These are phyloP conservation scores for Hylaeus anthracinus DNA, from an alignment of 1,140 invertebrate species.

Conservation along the genomic window DNA sequence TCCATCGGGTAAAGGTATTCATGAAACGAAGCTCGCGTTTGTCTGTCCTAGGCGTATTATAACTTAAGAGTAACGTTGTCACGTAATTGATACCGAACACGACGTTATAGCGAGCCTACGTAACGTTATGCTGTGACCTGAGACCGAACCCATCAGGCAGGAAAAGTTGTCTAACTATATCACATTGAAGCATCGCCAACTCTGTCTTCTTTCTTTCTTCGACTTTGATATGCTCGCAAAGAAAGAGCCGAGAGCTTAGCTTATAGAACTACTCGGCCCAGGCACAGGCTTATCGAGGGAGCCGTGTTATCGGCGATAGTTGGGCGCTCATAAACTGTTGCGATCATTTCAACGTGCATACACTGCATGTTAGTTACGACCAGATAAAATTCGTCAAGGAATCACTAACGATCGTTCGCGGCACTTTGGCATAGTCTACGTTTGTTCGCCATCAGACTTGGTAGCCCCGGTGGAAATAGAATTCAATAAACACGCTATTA, in stretches of 20 bases:
- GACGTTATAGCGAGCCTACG: background rate
- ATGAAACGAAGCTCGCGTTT: too few species aligned
- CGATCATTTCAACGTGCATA: background rate
- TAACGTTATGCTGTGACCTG: background rate
- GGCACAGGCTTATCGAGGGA: background rate
- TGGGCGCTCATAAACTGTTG: background rate
- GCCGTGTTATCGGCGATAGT: constrained; percentile 13
- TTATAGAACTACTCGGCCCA: background rate
- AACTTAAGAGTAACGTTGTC: background rate
- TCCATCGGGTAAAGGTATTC: too few species aligned
- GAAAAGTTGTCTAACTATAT: constrained; percentile 10
- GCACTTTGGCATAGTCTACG: background rate
- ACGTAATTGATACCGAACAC: background rate
- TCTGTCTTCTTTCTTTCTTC: background rate
- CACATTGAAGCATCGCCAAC: constrained; percentile 1
- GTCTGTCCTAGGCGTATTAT: too few species aligned
- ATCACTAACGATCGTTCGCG: background rate
- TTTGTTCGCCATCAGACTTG: background rate
- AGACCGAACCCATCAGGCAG: background rate
- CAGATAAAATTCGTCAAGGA: background rate
- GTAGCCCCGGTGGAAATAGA: too few species aligned
- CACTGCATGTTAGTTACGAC: background rate
- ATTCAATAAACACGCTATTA: too few species aligned
- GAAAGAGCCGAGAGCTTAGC: background rate
- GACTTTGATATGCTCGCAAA: background rate